Conservation (phyloP, 1,140 invertebrate species). For the Acromyrmex heyeri region DNA sequence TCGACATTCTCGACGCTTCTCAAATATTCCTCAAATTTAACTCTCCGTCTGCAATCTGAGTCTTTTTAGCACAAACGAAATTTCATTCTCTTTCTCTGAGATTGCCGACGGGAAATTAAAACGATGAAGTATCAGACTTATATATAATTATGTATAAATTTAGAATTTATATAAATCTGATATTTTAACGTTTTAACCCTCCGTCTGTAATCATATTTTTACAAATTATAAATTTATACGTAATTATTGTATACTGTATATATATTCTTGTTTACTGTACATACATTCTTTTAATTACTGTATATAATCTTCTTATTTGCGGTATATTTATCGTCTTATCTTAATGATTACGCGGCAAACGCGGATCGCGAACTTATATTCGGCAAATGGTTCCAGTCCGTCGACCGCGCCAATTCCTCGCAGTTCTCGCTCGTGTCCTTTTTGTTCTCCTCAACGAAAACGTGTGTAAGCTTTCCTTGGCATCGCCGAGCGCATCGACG, state of each 20-base stretch:
- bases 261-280: neutral
- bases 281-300: too few relatives aligned
- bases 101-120: too few relatives aligned
- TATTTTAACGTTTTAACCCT: neutral
- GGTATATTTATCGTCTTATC: neutral
- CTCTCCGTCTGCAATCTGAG: too few relatives aligned
- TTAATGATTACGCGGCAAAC: neutral
- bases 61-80: too few relatives aligned
- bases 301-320: neutral
- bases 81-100: too few relatives aligned
- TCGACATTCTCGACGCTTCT: neutral
- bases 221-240: neutral
- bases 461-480: slow-evolving; percentile 55
- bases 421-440: slow-evolving; percentile 20
- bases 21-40: neutral
- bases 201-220: too few relatives aligned
- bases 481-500: slow-evolving; percentile 37
- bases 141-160: neutral
- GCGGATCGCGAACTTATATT: neutral
- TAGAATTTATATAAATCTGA: neutral
- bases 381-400: neutral
- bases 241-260: neutral
- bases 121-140: neutral
- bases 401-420: slow-evolving; percentile 18
- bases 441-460: slow-evolving; percentile 44